These are phyloP conservation scores for Theristicus caerulescens DNA, from an alignment of 2,113 vertebrate genomes.

Conservation along the genomic window DNA sequence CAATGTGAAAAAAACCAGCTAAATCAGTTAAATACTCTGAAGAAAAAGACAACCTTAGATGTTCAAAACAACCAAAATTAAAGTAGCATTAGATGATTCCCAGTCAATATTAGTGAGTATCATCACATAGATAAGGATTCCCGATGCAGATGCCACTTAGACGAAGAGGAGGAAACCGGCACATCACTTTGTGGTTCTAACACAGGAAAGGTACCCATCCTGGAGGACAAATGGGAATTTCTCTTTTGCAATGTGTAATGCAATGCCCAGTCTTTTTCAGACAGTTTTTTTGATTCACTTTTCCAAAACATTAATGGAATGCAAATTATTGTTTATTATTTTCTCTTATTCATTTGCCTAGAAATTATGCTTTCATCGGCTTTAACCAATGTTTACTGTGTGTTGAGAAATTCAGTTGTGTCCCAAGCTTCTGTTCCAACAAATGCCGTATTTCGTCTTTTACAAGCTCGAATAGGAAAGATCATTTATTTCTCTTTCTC, in stretches of 20 bases:
- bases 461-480: not conserved
- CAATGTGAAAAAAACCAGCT: not conserved
- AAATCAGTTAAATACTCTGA: not conserved
- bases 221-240: not conserved
- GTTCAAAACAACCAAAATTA: not conserved
- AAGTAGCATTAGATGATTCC: not conserved
- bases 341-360: not conserved
- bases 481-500: not conserved
- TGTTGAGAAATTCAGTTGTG: not conserved
- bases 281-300: not conserved
- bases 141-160: rapidly evolving
- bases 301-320: not conserved
- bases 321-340: not conserved
- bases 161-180: rapidly evolving
- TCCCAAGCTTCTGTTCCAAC: not conserved
- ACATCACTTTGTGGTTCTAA: not conserved
- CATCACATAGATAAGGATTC: not conserved
- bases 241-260: not conserved
- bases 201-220: not conserved
- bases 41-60: not conserved
- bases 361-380: not conserved
- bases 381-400: not conserved
- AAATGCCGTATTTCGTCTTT: not conserved
- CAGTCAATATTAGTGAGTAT: not conserved
- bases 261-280: not conserved